Conservation (phyloP, 2,888 invertebrate species). For the Tinea semifulvella region DNA sequence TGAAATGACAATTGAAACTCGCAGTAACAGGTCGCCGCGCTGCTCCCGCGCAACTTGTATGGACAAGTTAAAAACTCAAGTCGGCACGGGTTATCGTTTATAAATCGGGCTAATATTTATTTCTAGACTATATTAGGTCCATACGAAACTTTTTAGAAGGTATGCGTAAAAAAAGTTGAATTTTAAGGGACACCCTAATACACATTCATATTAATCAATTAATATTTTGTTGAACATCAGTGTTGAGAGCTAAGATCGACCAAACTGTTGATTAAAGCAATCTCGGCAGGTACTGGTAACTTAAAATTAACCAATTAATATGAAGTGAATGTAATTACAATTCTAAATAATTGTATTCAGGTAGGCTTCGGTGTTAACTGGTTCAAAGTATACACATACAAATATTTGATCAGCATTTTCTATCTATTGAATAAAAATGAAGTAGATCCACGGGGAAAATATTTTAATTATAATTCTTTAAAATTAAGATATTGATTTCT, state of each 20-base stretch:
- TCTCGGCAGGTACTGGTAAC: no score
- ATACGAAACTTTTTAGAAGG: constrained; percentile 10
- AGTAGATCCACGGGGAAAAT: background rate
- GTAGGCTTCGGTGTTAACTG: background rate
- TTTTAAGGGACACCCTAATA: constrained; percentile 13
- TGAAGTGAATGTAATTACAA: no score
- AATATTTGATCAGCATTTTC: background rate
- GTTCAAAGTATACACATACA: background rate
- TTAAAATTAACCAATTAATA: no score
- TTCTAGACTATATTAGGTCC: background rate
- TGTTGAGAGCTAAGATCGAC: no score
- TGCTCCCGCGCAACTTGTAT: constrained; percentile 4
- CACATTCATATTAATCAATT: no score
- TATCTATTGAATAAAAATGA: constrained; percentile 9
- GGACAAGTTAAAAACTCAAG: no score
- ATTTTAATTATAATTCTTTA: no score
- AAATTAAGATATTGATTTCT: constrained; percentile 1
- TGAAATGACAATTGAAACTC: constrained; percentile 12
- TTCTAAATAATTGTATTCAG: no score
- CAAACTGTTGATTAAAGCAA: no score
- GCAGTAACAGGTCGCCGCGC: no score
- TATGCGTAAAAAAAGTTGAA: constrained; percentile 11
- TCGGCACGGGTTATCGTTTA: constrained; percentile 11
- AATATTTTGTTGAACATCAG: no score
- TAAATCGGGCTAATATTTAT: constrained; percentile 1